Evolutionary conservation across 2,888 invertebrate species (phyloP).

Genomic region (Apotomis betuletana): DNA sequence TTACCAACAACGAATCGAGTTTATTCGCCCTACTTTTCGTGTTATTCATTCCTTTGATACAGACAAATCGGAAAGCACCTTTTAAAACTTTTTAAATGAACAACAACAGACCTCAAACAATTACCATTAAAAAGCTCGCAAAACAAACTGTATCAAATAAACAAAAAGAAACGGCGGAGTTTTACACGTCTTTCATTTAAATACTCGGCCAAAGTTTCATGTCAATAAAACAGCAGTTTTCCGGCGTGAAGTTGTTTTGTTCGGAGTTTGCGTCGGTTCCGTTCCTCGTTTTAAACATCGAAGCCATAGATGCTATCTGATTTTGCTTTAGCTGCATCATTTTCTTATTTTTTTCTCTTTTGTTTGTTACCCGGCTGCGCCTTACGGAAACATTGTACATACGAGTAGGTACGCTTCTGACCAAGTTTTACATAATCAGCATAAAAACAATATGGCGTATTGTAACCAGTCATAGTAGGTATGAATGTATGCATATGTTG

Average conservation of each 20-base stretch:
- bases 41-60: too few relatives aligned
- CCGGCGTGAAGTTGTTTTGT: slow-evolving; percentile 33
- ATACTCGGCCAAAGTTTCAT: slow-evolving; percentile 41
- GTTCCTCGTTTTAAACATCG: background rate
- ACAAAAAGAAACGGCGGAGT: slow-evolving; percentile 15
- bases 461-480: too few relatives aligned
- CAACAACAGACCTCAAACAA: slow-evolving; percentile 2
- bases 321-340: background rate
- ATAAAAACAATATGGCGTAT: too few relatives aligned
- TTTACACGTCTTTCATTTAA: slow-evolving; percentile 42
- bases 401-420: too few relatives aligned
- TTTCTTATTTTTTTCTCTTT: background rate
- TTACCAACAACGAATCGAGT: too few relatives aligned
- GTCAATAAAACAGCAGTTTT: slow-evolving; percentile 40
- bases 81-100: background rate
- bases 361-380: too few relatives aligned
- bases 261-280: slow-evolving; percentile 25
- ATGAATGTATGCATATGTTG: too few relatives aligned
- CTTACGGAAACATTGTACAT: too few relatives aligned
- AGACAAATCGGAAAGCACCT: background rate
- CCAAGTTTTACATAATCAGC: too few relatives aligned
- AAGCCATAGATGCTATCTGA: background rate
- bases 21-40: too few relatives aligned
- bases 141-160: slow-evolving; percentile 19
- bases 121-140: slow-evolving; percentile 15